Percentiles rank a stretch among this genome's conserved stretches.
phyloP scores from a whole-genome alignment of 2,113 vertebrate genomes.

The Bagarius yarrelli region DNA sequence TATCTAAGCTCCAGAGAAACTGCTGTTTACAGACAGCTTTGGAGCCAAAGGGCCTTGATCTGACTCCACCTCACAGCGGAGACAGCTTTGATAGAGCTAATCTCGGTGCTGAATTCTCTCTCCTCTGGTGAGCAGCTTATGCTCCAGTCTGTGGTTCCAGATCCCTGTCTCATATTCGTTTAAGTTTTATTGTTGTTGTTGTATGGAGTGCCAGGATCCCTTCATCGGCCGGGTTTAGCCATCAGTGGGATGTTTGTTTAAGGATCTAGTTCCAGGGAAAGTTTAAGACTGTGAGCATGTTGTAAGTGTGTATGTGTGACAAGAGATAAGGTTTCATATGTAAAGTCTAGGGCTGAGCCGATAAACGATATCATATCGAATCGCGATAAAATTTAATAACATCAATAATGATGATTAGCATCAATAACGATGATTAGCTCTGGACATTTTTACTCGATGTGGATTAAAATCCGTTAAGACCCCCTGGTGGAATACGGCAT shows the following conservation, averaged over 20 bases:
- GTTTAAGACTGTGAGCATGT: not conserved
- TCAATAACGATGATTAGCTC: no score
- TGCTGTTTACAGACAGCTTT: conserved; percentile 66
- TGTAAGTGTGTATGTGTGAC: not conserved
- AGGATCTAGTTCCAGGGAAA: not conserved
- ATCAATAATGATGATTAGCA: no score
- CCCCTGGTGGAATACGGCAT: no score
- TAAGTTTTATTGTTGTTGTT: conserved; percentile 11
- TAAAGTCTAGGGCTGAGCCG: not conserved
- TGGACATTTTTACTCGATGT: no score
- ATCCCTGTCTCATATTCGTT: conserved; percentile 4
- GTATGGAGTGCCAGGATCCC: not conserved
- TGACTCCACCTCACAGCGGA: conserved; percentile 60
- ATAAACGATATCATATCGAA: no score
- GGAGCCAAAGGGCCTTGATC: conserved; percentile 59
- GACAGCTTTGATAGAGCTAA: conserved; percentile 60
- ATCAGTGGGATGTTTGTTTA: not conserved
- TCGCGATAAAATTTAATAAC: no score
- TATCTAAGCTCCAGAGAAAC: conserved; percentile 64
- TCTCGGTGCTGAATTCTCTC: conserved; percentile 52
- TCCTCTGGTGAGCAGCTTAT: not conserved
- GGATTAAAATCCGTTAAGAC: no score
- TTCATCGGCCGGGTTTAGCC: not conserved
- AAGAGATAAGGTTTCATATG: not conserved
- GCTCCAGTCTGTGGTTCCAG: not conserved